Percentiles rank a stretch among this genome's conserved stretches.
phyloP scores from a whole-genome alignment of 2,113 vertebrate species.

The Tetrax tetrax region DNA sequence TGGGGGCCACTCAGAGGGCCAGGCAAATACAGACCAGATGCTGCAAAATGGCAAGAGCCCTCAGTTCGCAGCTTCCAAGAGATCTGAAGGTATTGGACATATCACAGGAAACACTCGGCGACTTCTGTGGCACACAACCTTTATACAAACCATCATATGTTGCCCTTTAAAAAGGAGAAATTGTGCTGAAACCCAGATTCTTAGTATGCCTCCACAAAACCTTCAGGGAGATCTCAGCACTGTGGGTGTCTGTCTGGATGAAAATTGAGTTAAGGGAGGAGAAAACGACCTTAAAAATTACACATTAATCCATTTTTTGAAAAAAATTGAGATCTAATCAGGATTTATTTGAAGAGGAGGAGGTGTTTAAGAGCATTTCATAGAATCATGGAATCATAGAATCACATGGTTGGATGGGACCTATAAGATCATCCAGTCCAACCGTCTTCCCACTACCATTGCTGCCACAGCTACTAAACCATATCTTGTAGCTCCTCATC shows the following conservation, averaged over 20 bases:
- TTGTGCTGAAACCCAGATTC: not conserved
- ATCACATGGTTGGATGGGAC: too few relatives aligned
- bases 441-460: too few relatives aligned
- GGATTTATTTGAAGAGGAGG: not conserved
- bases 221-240: not conserved
- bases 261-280: not conserved
- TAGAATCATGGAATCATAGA: too few relatives aligned
- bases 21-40: conserved; percentile 45
- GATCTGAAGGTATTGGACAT: not conserved
- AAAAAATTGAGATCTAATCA: not conserved
- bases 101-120: not conserved
- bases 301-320: not conserved
- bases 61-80: not conserved
- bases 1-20: not conserved
- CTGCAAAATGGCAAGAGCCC: not conserved
- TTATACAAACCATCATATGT: not conserved
- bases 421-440: too few relatives aligned
- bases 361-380: not conserved
- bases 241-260: not conserved
- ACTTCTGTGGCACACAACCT: not conserved
- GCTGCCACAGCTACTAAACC: too few relatives aligned
- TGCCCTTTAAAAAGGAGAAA: conserved; percentile 1
- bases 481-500: too few relatives aligned
- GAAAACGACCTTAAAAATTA: not conserved
- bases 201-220: not conserved